Conservation (phyloP, 2,113 vertebrate genomes). For the Arenaria interpres region DNA sequence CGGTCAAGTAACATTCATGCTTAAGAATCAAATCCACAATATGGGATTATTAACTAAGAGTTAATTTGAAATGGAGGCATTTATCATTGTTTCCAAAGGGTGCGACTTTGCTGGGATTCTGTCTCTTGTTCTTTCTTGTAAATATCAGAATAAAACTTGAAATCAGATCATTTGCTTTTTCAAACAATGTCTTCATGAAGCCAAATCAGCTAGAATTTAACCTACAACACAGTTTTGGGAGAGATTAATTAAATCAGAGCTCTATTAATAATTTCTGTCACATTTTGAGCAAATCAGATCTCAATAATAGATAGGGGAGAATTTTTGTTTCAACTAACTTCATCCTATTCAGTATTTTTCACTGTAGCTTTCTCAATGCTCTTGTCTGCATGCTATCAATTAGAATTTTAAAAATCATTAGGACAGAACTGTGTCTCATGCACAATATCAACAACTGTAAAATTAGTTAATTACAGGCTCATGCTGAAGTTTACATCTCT, state of each 20-base stretch:
- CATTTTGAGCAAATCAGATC: background rate
- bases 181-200: background rate
- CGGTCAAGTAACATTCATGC: background rate
- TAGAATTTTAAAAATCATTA: background rate
- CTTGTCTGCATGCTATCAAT: background rate
- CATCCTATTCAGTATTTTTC: background rate
- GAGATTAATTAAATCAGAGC: background rate
- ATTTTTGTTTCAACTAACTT: background rate
- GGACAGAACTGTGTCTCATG: background rate
- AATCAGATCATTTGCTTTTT: background rate
- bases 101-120: background rate
- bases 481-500: background rate
- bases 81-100: background rate
- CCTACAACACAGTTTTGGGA: background rate
- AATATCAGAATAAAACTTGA: background rate
- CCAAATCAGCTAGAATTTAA: background rate
- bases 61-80: background rate
- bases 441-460: background rate
- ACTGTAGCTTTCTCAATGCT: background rate
- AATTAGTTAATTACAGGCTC: background rate
- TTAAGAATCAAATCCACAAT: background rate
- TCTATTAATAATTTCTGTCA: background rate
- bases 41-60: background rate
- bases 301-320: background rate
- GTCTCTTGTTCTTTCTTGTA: background rate